A percentile compares a stretch with the other conserved stretches of the same genome.
These are phyloP conservation scores for Trachelus iudaicus DNA, from an alignment of 2,888 invertebrate species.

Conservation along the genomic window DNA sequence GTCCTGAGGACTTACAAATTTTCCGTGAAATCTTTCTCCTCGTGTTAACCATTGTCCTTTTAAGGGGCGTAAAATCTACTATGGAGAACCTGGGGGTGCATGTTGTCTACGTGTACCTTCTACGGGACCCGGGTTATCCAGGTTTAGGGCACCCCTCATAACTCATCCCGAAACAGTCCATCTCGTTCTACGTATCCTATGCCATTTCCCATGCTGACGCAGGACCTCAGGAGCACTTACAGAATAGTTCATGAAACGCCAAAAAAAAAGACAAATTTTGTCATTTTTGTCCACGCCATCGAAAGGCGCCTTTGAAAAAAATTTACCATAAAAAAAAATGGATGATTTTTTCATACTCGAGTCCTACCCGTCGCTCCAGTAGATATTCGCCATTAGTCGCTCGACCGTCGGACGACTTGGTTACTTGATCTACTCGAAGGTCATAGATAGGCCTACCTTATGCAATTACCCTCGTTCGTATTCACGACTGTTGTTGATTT, in stretches of 20 bases:
- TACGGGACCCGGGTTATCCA: neutral
- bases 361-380: neutral
- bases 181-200: neutral
- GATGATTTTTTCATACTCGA: neutral
- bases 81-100: conserved; percentile 1
- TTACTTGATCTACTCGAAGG: neutral
- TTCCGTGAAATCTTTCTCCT: conserved; percentile 36
- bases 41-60: conserved; percentile 31
- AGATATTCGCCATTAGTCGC: neutral
- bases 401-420: neutral
- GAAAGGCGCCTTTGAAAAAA: too few species aligned
- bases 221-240: neutral
- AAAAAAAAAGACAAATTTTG: neutral
- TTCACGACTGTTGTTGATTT: neutral
- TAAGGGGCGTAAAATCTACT: conserved; percentile 34
- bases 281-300: neutral
- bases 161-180: neutral
- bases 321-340: neutral
- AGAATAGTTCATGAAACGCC: neutral
- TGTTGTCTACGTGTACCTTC: neutral
- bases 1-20: conserved; percentile 22
- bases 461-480: neutral
- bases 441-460: neutral
- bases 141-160: neutral
- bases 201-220: neutral